These are phyloP conservation scores for Crambe crambe DNA, from an alignment of 37 sponge, comb jelly and placozoan genomes.

Conservation along the genomic window DNA sequence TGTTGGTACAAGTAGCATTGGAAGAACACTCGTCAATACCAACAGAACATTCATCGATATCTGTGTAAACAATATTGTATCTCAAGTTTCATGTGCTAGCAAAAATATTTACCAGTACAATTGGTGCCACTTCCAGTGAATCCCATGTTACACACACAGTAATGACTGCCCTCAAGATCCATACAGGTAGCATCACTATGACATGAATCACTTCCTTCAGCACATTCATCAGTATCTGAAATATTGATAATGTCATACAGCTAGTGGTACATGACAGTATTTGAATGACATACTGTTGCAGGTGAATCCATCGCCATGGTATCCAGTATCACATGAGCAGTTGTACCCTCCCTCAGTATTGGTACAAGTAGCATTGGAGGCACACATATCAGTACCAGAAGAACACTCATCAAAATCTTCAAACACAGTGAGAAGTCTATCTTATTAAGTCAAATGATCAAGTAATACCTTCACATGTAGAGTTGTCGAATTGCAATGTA, in stretches of 20 bases:
- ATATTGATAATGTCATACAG: not conserved
- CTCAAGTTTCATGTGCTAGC: not conserved
- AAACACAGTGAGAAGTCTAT: too few relatives aligned
- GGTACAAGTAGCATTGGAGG: slow-evolving; percentile 36
- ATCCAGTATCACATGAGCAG: slow-evolving; percentile 50
- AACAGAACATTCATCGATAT: slow-evolving; percentile 39
- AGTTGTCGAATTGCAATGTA: not conserved
- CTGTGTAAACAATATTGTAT: slow-evolving; percentile 4
- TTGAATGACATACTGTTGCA: not conserved
- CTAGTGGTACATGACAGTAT: not conserved
- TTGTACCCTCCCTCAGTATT: slow-evolving; percentile 43
- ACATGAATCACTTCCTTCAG: not conserved
- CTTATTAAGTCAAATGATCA: too few relatives aligned
- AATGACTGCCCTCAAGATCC: slow-evolving; percentile 31
- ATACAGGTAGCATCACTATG: slow-evolving; percentile 25
- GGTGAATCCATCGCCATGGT: slow-evolving; percentile 24
- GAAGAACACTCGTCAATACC: slow-evolving; percentile 14
- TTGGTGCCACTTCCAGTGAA: slow-evolving; percentile 40
- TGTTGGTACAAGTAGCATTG: slow-evolving; percentile 46
- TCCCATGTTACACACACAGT: slow-evolving; percentile 34
- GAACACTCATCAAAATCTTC: slow-evolving; percentile 52
- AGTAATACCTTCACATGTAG: slow-evolving; percentile 17
- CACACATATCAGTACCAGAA: slow-evolving; percentile 1
- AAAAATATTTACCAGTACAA: slow-evolving; percentile 6
- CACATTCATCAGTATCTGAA: slow-evolving; percentile 50